phyloP scores from a whole-genome alignment of 2,113 vertebrate species.

The Lichenostomus cassidix region DNA sequence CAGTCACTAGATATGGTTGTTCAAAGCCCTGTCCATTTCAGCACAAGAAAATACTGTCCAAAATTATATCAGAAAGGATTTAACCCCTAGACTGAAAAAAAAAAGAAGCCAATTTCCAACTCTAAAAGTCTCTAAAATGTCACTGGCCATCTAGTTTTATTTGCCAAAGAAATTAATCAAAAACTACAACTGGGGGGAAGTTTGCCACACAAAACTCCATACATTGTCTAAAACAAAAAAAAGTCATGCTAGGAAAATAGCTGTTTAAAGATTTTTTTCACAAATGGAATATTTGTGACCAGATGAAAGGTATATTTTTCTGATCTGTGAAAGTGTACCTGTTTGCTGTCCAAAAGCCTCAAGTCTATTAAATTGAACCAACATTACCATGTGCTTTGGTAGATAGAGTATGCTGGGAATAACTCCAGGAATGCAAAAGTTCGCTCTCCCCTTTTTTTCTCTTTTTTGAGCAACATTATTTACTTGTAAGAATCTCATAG shows the following conservation, averaged over 20 bases:
- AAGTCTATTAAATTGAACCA: not conserved
- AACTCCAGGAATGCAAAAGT: not conserved
- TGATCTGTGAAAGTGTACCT: not conserved
- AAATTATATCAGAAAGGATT: not conserved
- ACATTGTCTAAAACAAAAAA: not conserved
- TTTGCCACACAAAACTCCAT: not conserved
- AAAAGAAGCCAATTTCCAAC: not conserved
- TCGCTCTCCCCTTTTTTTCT: not conserved
- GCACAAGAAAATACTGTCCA: not conserved
- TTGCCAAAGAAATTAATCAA: not conserved
- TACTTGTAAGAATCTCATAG: constrained; percentile 28
- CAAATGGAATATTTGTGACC: not conserved
- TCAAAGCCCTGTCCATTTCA: not conserved
- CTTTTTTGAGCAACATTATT: constrained; percentile 4
- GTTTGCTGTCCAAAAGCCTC: not conserved
- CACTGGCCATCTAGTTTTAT: not conserved
- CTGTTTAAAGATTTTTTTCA: not conserved
- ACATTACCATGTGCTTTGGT: not conserved
- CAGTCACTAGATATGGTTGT: not conserved
- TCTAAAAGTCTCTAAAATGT: not conserved
- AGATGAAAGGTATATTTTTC: not conserved
- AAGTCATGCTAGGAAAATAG: not conserved
- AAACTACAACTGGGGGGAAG: not conserved
- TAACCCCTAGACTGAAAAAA: not conserved
- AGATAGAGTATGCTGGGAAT: not conserved